Evolutionary conservation across 2,797 vertebrate genomes (phyloP).

Genomic region (Hozukius guyotensis): DNA sequence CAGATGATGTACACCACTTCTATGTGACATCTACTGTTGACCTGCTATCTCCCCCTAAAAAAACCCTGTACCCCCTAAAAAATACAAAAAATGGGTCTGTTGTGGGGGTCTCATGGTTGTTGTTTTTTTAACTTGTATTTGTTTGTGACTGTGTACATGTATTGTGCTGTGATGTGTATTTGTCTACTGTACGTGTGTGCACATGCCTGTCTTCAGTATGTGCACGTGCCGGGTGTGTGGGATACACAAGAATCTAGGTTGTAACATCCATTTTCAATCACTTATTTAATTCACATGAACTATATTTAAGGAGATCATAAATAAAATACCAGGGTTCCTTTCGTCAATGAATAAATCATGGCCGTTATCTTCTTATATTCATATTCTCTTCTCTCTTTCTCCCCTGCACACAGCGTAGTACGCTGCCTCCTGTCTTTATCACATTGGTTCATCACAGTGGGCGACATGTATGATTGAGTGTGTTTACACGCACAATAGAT

Average conservation of each 20-base stretch:
- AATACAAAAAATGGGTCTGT: too few relatives aligned
- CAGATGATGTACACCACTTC: too few relatives aligned
- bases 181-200: not conserved
- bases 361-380: conserved; percentile 58
- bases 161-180: not conserved
- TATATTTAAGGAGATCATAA: conserved; percentile 80
- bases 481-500: conserved; percentile 26
- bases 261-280: conserved; percentile 70
- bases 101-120: too few relatives aligned
- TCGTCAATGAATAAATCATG: conserved; percentile 78
- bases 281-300: conserved; percentile 72
- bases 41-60: too few relatives aligned
- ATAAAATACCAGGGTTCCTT: conserved; percentile 78
- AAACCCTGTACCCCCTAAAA: too few relatives aligned
- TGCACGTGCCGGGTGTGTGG: conserved; percentile 12
- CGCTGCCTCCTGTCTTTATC: conserved; percentile 27
- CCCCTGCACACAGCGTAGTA: not conserved
- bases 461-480: conserved; percentile 1
- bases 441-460: conserved; percentile 27
- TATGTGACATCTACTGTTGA: too few relatives aligned
- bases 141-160: not conserved
- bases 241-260: conserved; percentile 53
- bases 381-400: conserved; percentile 37
- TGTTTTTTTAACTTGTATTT: not conserved
- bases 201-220: not conserved